Conservation (phyloP, 2,113 vertebrate genomes). For the Donacobius atricapilla region DNA sequence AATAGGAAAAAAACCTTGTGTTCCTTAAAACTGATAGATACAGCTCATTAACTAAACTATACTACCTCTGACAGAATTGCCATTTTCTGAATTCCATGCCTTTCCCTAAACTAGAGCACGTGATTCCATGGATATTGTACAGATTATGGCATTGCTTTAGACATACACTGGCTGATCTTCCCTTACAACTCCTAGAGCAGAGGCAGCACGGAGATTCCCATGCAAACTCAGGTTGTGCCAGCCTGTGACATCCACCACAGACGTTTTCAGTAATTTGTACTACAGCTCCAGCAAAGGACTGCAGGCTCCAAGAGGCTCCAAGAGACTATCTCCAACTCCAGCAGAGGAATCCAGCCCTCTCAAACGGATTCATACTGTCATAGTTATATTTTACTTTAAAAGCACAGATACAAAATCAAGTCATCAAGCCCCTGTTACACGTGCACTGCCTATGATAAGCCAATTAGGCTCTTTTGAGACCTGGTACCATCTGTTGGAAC, state of each 20-base stretch:
- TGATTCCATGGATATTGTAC: neutral
- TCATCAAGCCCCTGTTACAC: neutral
- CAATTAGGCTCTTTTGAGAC: conserved; percentile 24
- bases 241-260: neutral
- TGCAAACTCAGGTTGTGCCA: rapidly evolving
- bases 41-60: neutral
- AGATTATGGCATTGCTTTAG: neutral
- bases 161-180: neutral
- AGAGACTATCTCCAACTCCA: too few species aligned
- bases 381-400: neutral
- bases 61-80: neutral
- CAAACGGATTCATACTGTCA: neutral
- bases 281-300: neutral
- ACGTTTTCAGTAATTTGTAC: neutral
- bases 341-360: neutral
- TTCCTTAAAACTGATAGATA: neutral
- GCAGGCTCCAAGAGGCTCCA: rapidly evolving
- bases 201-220: rapidly evolving
- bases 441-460: neutral
- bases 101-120: neutral
- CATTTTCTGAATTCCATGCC: neutral
- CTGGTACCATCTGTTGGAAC: conserved; percentile 14
- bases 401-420: neutral
- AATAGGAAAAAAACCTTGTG: neutral
- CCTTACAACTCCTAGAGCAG: neutral